These are phyloP conservation scores for Gobio occitaniae DNA, from an alignment of 2,797 vertebrate species.

Conservation along the genomic window DNA sequence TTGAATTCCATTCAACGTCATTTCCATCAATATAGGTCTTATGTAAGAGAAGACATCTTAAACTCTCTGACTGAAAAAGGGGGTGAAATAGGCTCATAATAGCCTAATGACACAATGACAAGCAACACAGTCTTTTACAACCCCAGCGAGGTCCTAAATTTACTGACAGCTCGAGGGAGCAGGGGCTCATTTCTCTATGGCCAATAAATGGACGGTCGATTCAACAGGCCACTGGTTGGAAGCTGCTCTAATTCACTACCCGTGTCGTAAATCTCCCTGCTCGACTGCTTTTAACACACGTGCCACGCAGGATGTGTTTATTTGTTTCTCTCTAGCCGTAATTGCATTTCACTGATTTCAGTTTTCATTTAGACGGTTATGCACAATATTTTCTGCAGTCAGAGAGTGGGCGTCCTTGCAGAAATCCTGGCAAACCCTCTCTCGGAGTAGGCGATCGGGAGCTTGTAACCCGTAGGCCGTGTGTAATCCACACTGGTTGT, in stretches of 20 bases:
- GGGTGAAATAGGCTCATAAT: slow-evolving; percentile 65
- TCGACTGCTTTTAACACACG: slow-evolving; percentile 53
- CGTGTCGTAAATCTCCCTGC: slow-evolving; percentile 71
- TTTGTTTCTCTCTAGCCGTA: slow-evolving; percentile 54
- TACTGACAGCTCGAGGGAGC: slow-evolving; percentile 73
- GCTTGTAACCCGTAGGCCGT: slow-evolving; percentile 61
- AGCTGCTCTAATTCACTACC: slow-evolving; percentile 69
- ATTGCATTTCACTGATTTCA: slow-evolving; percentile 60
- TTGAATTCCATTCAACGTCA: background rate
- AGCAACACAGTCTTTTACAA: slow-evolving; percentile 70
- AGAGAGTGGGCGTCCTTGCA: slow-evolving; percentile 56
- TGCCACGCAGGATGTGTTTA: slow-evolving; percentile 55
- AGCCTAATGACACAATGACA: slow-evolving; percentile 71
- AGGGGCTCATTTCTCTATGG: slow-evolving; percentile 73
- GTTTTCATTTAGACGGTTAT: slow-evolving; percentile 66
- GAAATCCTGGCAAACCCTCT: slow-evolving; percentile 51
- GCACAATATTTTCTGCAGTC: slow-evolving; percentile 61
- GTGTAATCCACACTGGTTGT: slow-evolving; percentile 60
- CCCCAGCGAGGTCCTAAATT: slow-evolving; percentile 75
- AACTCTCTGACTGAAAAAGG: slow-evolving; percentile 52
- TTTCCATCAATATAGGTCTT: background rate
- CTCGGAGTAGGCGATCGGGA: slow-evolving; percentile 53
- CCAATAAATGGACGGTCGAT: slow-evolving; percentile 75
- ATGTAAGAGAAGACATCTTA: slow-evolving; percentile 34
- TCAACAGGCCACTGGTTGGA: slow-evolving; percentile 76